Conservation (phyloP, 2,888 invertebrate genomes). For the Cheilosia pagana region DNA sequence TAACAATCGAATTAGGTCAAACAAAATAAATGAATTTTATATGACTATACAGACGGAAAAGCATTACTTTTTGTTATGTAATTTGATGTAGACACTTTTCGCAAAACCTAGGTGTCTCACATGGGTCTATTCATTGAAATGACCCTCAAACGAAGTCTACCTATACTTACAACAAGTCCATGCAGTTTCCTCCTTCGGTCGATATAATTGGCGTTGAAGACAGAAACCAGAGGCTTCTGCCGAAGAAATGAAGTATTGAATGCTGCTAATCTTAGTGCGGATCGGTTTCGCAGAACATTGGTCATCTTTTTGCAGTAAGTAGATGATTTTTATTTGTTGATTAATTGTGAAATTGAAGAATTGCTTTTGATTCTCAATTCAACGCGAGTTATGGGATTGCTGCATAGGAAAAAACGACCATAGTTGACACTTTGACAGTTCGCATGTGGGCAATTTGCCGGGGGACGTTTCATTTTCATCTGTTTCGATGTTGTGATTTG, state of each 20-base stretch:
- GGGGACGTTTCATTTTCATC: constrained; percentile 34
- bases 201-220: constrained; percentile 8
- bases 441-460: constrained; percentile 54
- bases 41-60: not conserved
- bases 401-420: constrained; percentile 35
- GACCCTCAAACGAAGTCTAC: constrained; percentile 7
- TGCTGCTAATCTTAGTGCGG: constrained; percentile 52
- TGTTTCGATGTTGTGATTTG: constrained; percentile 12
- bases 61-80: constrained; percentile 50
- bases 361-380: not conserved
- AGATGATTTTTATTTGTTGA: constrained; percentile 20
- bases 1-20: constrained; percentile 8
- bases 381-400: constrained; percentile 5
- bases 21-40: not conserved
- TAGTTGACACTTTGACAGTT: constrained; percentile 51
- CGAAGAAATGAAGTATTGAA: constrained; percentile 54
- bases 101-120: not conserved
- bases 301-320: constrained; percentile 45
- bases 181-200: constrained; percentile 54
- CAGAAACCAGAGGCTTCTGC: constrained; percentile 35
- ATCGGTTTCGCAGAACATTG: constrained; percentile 44
- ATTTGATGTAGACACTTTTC: constrained; percentile 9
- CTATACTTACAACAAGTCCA: constrained; percentile 55
- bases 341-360: constrained; percentile 51
- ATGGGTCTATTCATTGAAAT: constrained; percentile 6